These are phyloP conservation scores for Corythornis cristatus DNA, from an alignment of 2,113 vertebrate species.

Conservation along the genomic window DNA sequence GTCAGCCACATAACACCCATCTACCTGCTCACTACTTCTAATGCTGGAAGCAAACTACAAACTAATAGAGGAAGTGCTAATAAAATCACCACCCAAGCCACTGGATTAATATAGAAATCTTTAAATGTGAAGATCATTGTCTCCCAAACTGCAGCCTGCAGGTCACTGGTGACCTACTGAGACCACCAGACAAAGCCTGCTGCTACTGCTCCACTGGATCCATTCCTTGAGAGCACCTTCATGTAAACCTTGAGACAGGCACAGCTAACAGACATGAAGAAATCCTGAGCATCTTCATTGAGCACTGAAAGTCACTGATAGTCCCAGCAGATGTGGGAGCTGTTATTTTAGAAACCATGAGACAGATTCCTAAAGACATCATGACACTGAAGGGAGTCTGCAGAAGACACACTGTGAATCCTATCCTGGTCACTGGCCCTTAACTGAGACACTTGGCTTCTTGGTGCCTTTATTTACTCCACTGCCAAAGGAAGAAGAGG, in stretches of 20 bases:
- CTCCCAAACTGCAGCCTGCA: background rate
- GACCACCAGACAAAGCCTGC: background rate
- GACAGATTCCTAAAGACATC: background rate
- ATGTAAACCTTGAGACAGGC: background rate
- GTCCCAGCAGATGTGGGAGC: background rate
- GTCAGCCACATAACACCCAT: background rate
- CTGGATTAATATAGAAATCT: background rate
- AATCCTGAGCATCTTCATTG: background rate
- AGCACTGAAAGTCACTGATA: background rate
- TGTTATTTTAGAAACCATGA: background rate
- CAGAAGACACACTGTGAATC: background rate
- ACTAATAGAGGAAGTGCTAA: background rate
- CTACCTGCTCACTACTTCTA: background rate
- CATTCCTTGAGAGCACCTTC: background rate
- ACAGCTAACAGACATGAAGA: background rate
- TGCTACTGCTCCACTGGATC: background rate
- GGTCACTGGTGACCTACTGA: background rate
- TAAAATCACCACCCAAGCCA: background rate
- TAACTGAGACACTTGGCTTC: background rate
- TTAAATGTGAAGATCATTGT: background rate
- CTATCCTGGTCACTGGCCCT: background rate
- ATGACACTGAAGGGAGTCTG: background rate
- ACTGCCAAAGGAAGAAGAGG: background rate
- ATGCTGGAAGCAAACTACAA: background rate
- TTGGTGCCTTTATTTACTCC: background rate